Percentiles rank a stretch among this genome's conserved stretches.
Evolutionary conservation across 1,140 invertebrate genomes (phyloP).

Genomic region (Mizuhopecten yessoensis): DNA sequence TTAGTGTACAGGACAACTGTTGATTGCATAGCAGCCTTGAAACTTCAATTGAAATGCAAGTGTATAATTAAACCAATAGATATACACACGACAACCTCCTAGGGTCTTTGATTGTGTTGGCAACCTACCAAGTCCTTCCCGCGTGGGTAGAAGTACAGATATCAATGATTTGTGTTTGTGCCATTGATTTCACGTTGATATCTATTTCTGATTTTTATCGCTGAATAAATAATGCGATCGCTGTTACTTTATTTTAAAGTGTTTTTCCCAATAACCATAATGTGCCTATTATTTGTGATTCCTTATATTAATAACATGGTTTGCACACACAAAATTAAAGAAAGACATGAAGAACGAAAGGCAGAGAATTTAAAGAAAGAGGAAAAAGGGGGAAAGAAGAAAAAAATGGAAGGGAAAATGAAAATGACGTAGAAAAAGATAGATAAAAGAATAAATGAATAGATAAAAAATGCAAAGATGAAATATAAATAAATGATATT

Average conservation of each 20-base stretch:
- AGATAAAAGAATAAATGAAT: too few species aligned
- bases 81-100: not conserved
- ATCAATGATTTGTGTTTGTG: not conserved
- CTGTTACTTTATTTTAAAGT: not conserved
- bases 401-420: too few species aligned
- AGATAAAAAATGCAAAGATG: too few species aligned
- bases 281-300: too few species aligned
- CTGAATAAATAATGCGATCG: not conserved
- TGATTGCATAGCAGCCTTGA: not conserved
- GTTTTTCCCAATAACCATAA: too few species aligned
- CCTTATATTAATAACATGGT: too few species aligned
- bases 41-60: not conserved
- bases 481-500: too few species aligned
- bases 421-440: too few species aligned
- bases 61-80: slow-evolving; percentile 30
- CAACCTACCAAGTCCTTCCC: not conserved
- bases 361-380: too few species aligned
- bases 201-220: not conserved
- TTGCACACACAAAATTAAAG: too few species aligned
- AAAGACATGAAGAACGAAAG: too few species aligned
- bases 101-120: not conserved
- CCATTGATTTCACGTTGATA: not conserved
- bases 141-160: not conserved
- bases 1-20: not conserved
- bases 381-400: too few species aligned